Base-by-base conservation (phyloP, 2,888 invertebrate species). In the Coelinius sp. region DNA sequence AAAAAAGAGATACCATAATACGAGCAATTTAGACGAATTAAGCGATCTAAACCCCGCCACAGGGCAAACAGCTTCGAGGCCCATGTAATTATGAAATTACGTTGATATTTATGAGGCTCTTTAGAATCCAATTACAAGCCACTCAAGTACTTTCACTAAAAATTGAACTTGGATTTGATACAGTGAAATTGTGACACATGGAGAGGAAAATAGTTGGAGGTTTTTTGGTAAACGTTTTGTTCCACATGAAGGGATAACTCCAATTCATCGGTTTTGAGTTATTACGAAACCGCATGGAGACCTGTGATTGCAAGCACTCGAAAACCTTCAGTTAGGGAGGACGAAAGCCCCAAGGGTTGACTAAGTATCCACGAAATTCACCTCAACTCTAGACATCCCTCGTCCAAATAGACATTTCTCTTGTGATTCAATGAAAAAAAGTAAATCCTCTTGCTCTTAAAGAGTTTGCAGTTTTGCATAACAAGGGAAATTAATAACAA, bases 321-420 rank as follows among this genome's bases (percentile, higher is more conserved):
- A 8, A 53, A 53, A 7, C 53, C 53, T 49, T 49, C 75, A 71
- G 75, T 74, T 74, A 75, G 74, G 74, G 70, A 66, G 63, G 70
- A 66, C 70, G 70, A 74, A 73, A 76, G n/a, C 72, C 76, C n/a
- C 53, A 69, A 73, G 71, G 72, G 68, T 64, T 56, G 67, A 68
- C 44, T 71, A 76, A 74, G 73, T 72, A 69, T 73, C 76, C 76
- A 68, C 76, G 70, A 76, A 76, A 76, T 70, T 76, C 72, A 76
- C 75, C 74, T 74, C 74, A 27, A 53, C 3, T 53, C 25, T 24
- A 8, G 24, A n/a, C 20, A 22, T n/a, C 53, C 5, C 25, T 24
- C 27, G 25, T 24, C 25, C 25, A 53, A 25, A 53, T 12, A 27
- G 25, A 10, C n/a, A 44, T 44, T 44, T 14, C 44, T 1, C 44